A percentile compares a stretch with the other conserved stretches of the same genome.
These are phyloP conservation scores for Anthopleura xanthogrammica DNA, from an alignment of 92 coral and sea anemone species.

Conservation along the genomic window DNA sequence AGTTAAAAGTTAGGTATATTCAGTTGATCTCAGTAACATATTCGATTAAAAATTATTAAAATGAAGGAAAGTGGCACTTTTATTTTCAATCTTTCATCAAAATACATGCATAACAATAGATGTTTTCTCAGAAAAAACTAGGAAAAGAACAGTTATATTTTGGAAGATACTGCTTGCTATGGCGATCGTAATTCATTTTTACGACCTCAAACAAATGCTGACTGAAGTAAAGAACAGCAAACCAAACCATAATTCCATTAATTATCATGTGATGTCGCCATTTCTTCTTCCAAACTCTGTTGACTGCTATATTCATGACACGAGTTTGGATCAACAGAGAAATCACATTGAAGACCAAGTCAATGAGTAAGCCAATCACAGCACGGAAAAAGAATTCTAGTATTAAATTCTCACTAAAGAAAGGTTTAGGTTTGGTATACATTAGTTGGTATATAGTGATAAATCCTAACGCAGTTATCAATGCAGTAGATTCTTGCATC, in stretches of 20 bases:
- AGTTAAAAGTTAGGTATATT: no score
- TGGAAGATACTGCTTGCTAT: background rate
- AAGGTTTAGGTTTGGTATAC: slow-evolving; percentile 39
- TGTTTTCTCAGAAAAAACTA: background rate
- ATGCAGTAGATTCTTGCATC: slow-evolving; percentile 56
- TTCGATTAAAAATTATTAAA: no score
- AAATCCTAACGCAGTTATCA: slow-evolving; percentile 61
- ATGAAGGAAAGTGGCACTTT: no score
- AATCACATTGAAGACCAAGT: no score
- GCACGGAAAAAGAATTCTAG: slow-evolving; percentile 34
- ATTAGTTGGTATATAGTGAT: slow-evolving; percentile 50
- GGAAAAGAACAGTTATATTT: slow-evolving; percentile 38
- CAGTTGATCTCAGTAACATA: no score
- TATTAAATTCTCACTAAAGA: background rate
- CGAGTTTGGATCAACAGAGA: no score
- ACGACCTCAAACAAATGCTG: slow-evolving; percentile 26
- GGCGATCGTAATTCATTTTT: slow-evolving; percentile 16
- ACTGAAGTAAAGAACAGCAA: slow-evolving; percentile 40
- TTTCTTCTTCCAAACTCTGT: background rate
- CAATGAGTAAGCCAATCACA: slow-evolving; percentile 53
- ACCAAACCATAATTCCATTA: slow-evolving; percentile 14
- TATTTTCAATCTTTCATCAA: no score
- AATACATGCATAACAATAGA: no score
- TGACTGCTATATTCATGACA: no score
- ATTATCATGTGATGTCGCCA: slow-evolving; percentile 54